Evolutionary conservation across 2,888 invertebrate species (phyloP).

Genomic region (Odontomyia ornata): DNA sequence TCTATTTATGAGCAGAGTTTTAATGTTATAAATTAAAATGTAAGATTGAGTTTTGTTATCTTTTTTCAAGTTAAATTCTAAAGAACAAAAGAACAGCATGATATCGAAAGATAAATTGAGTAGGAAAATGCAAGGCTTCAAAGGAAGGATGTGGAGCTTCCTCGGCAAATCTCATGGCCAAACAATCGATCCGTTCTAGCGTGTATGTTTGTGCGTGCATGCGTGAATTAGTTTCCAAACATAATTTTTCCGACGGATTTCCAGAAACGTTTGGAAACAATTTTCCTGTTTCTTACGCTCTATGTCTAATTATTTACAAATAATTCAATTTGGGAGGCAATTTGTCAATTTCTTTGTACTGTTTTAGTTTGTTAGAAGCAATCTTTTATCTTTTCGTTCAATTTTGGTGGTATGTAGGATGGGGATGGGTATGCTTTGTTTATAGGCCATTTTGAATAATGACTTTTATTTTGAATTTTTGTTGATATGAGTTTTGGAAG

Average conservation of each 20-base stretch:
- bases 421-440: not conserved
- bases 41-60: too few species aligned
- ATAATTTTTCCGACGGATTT: slow-evolving; percentile 23
- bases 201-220: too few species aligned
- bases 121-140: too few species aligned
- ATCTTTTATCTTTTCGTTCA: not conserved
- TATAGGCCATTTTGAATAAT: not conserved
- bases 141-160: not conserved
- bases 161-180: not conserved
- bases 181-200: not conserved
- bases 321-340: slow-evolving; percentile 24
- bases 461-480: not conserved
- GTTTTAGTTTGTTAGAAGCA: not conserved
- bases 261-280: not conserved
- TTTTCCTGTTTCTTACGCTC: slow-evolving; percentile 10
- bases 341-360: slow-evolving; percentile 26
- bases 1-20: too few species aligned
- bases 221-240: not conserved
- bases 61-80: too few species aligned
- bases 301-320: slow-evolving; percentile 39
- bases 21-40: too few species aligned
- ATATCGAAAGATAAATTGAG: too few species aligned
- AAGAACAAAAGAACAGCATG: too few species aligned
- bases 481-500: too few species aligned
- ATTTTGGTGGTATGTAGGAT: not conserved